phyloP scores from a whole-genome alignment of 1,140 invertebrate species.

The Listronotus bonariensis region DNA sequence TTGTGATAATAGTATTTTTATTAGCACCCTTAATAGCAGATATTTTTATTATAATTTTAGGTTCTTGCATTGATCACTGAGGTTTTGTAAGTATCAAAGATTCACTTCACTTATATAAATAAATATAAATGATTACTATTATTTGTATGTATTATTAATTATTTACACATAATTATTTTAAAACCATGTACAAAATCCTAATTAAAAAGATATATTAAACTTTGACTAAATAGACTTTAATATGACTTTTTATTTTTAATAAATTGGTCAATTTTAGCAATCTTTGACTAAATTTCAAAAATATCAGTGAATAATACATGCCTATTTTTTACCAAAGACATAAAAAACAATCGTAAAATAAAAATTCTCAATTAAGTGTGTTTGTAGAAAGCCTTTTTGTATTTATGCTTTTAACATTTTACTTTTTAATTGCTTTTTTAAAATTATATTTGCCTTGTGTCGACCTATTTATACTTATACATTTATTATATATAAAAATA shows the following conservation, averaged over 20 bases:
- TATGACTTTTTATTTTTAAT: too few species aligned
- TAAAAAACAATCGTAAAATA: constrained; percentile 8
- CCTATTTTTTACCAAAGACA: neutral
- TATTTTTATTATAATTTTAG: constrained; percentile 1
- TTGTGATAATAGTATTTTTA: constrained; percentile 19
- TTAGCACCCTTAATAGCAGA: neutral
- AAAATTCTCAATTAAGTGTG: neutral
- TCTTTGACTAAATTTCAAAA: too few species aligned
- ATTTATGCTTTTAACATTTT: constrained; percentile 7
- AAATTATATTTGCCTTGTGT: constrained; percentile 29
- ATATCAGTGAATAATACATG: too few species aligned
- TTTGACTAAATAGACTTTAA: too few species aligned
- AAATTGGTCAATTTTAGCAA: too few species aligned
- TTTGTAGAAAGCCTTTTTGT: constrained; percentile 2
- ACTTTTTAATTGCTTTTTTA: constrained; percentile 17
- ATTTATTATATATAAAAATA: constrained; percentile 18
- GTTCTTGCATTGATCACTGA: neutral
- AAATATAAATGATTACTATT: too few species aligned
- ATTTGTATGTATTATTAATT: too few species aligned
- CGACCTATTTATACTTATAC: constrained; percentile 24
- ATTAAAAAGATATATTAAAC: too few species aligned
- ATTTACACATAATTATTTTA: too few species aligned
- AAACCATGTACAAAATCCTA: too few species aligned
- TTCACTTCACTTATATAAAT: too few species aligned
- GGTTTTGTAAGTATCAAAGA: too few species aligned